Base-by-base conservation (phyloP, 2,797 vertebrate species). In the Arremon brunneinucha region DNA sequence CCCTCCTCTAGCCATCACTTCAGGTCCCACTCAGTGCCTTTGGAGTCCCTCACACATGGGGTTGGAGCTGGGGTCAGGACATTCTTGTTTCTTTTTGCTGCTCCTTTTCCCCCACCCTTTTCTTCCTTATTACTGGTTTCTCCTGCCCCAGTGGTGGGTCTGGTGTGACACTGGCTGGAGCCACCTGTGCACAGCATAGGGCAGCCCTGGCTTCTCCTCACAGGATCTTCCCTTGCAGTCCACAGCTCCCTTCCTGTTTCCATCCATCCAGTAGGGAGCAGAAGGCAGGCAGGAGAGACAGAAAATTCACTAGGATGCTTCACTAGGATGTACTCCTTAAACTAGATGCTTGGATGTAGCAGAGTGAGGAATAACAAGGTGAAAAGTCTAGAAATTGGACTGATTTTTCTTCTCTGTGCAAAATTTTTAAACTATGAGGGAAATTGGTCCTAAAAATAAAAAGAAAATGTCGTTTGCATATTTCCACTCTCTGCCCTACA, bases 21-120 rank as follows among this genome's bases (percentile, higher is more conserved):
- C 30, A 35, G n/a, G 24, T 63, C 34, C 11, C 6, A 4, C 43
- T 62, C 32, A 6, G 18, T 23, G 26, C 21, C 8, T 49, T 32
- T 4, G 9, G 32, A 4, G 9, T 35, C 6, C 32, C 32, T 15
- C 15, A 23, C 46, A 20, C 34, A 3, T 12, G 3, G 7, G 3
- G 1, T 5, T 37, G 4, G 19, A 39, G 4, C 11, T 0, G 0
- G 7, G 7, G 3, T 69, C 26, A 27, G 14, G 10, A 15, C 1
- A 2, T n/a, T 4, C 18, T 30, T 26, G 7, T 32, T 49, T 44
- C 28, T 74, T 52, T 62, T 52, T 50, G 14, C 27, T 2, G 3
- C n/a, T 82, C 43, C 14, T 64, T 23, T 75, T 17, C 30, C n/a
- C n/a, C 30, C 22, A 16, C 11, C 19, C 11, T 76, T 63, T 60